Evolutionary conservation across 2,888 invertebrate genomes (phyloP).

Genomic region (Synergus umbraculus): DNA sequence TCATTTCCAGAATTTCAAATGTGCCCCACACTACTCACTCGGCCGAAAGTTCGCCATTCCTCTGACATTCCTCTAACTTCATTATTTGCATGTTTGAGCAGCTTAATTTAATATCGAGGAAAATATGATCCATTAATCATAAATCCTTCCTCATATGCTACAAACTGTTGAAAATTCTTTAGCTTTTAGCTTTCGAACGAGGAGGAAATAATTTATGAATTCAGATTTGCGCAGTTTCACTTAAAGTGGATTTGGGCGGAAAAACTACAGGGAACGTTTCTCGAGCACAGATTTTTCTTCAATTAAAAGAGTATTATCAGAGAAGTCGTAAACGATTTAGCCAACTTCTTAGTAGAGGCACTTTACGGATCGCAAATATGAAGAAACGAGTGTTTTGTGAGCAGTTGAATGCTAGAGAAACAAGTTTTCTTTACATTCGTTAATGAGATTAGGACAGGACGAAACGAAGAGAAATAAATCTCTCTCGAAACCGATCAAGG

Average conservation of each 20-base stretch:
- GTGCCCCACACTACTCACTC: conserved; percentile 1
- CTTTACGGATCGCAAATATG: background rate
- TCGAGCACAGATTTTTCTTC: too few species aligned
- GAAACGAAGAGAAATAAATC: conserved; percentile 60
- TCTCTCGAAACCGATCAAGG: conserved; percentile 37
- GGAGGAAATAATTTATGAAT: background rate
- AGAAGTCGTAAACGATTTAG: background rate
- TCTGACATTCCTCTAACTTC: background rate
- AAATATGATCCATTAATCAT: background rate
- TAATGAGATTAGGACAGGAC: conserved; percentile 61
- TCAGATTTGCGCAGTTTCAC: too few species aligned
- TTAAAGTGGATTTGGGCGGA: too few species aligned
- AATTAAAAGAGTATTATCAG: too few species aligned
- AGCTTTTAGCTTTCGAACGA: background rate
- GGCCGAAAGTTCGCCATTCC: conserved; percentile 2
- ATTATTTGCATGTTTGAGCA: conserved; percentile 1
- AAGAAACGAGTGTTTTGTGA: background rate
- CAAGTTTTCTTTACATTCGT: conserved; percentile 57
- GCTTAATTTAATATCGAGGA: background rate
- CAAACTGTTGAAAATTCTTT: background rate
- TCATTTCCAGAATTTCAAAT: conserved; percentile 30
- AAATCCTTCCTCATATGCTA: background rate
- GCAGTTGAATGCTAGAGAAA: background rate
- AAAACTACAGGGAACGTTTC: too few species aligned
- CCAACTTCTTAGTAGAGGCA: background rate